Percentiles rank a stretch among this genome's conserved stretches.
Conservation (phyloP, 2,888 invertebrate genomes). For the Dromius quadrimaculatus region DNA sequence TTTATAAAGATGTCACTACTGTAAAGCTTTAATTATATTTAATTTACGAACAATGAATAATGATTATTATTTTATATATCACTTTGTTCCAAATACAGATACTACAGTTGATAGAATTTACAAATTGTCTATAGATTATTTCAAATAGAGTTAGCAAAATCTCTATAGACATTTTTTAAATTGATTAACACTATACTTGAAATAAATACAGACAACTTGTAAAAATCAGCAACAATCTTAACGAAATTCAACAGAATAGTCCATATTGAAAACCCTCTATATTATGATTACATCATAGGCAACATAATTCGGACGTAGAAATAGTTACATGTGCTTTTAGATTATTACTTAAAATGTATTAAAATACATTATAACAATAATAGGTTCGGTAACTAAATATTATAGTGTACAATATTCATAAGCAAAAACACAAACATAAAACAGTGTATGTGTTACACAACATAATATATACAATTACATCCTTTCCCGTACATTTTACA, state of each 20-base stretch:
- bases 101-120: constrained; percentile 4
- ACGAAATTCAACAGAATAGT: constrained; percentile 40
- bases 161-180: too few relatives aligned
- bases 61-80: constrained; percentile 32
- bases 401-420: constrained; percentile 39
- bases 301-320: constrained; percentile 52
- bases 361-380: constrained; percentile 44
- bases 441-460: constrained; percentile 23
- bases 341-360: constrained; percentile 41
- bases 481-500: constrained; percentile 36
- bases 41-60: constrained; percentile 23
- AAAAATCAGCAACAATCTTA: not conserved
- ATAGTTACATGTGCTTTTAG: constrained; percentile 49
- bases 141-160: too few relatives aligned
- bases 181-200: too few relatives aligned
- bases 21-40: constrained; percentile 30
- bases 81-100: constrained; percentile 28
- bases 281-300: constrained; percentile 43
- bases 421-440: constrained; percentile 30
- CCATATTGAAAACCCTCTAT: constrained; percentile 42
- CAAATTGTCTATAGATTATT: not conserved
- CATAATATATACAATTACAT: constrained; percentile 40
- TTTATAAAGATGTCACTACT: constrained; percentile 14
- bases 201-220: too few relatives aligned
- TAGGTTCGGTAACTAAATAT: constrained; percentile 50